phyloP scores from a whole-genome alignment of 1,140 invertebrate species.

The Holotrichia oblita region DNA sequence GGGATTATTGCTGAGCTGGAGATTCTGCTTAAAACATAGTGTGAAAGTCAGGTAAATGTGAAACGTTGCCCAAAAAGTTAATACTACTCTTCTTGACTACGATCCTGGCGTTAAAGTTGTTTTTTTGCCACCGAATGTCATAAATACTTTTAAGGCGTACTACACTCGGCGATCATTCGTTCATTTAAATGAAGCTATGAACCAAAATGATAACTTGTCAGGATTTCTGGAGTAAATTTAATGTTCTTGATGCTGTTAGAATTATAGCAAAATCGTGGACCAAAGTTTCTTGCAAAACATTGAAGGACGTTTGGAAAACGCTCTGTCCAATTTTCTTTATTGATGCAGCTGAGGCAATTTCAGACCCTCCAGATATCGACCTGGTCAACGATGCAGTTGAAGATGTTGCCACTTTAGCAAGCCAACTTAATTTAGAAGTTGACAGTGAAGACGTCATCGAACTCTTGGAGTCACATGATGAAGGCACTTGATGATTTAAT shows the following conservation, averaged over 20 bases:
- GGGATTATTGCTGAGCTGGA: conserved; percentile 52
- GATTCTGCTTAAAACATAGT: conserved; percentile 50
- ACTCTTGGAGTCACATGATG: conserved; percentile 7
- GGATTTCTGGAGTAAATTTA: conserved; percentile 1
- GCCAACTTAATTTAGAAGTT: conserved; percentile 32
- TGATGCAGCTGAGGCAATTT: neutral
- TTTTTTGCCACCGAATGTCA: conserved; percentile 61
- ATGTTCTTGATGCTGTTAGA: conserved; percentile 11
- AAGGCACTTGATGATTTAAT: neutral
- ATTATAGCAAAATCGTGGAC: neutral
- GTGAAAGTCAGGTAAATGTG: conserved; percentile 48
- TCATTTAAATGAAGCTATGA: too few relatives aligned
- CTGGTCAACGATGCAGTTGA: neutral
- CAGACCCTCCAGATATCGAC: neutral
- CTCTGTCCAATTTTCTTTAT: neutral
- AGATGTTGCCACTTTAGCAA: conserved; percentile 20
- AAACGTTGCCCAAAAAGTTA: conserved; percentile 23
- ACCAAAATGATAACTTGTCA: neutral
- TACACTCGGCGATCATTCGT: conserved; percentile 43
- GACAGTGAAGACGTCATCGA: conserved; percentile 5
- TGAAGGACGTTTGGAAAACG: neutral
- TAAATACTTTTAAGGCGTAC: conserved; percentile 48
- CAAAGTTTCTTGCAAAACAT: neutral
- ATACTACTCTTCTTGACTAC: conserved; percentile 27
- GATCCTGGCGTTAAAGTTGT: conserved; percentile 54